These are phyloP conservation scores for Thaleichthys pacificus DNA, from an alignment of 2,797 vertebrate genomes.

Conservation along the genomic window DNA sequence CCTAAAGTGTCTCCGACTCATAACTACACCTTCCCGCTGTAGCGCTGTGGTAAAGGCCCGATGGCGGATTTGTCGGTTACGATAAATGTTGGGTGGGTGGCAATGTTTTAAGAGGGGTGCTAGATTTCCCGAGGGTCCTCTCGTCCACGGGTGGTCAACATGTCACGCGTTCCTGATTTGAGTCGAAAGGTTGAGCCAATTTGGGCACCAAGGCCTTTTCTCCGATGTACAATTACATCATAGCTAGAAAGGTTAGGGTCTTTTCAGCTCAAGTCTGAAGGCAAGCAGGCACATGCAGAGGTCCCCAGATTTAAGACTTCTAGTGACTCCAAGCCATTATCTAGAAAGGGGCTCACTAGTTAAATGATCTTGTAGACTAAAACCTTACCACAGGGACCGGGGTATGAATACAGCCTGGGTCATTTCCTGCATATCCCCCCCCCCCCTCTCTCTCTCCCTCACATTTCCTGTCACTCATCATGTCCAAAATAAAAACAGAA, in stretches of 20 bases:
- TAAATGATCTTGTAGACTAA: too few species aligned
- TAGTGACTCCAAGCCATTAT: neutral
- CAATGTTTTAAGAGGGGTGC: conserved; percentile 39
- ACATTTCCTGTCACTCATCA: too few species aligned
- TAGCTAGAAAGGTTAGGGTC: neutral
- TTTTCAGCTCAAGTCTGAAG: neutral
- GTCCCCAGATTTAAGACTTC: neutral
- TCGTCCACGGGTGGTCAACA: conserved; percentile 20
- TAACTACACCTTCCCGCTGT: neutral
- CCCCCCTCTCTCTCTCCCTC: too few species aligned
- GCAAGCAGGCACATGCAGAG: neutral
- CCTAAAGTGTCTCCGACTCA: neutral
- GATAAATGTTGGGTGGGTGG: conserved; percentile 34
- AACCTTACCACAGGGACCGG: too few species aligned
- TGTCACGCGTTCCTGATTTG: neutral
- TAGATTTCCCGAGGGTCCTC: conserved; percentile 48
- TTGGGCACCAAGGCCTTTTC: too few species aligned
- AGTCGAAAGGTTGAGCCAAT: neutral
- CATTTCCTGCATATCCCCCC: too few species aligned
- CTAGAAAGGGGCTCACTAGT: neutral
- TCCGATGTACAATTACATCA: neutral
- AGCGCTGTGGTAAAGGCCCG: neutral
- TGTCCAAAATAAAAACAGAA: too few species aligned
- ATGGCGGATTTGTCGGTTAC: conserved; percentile 19
- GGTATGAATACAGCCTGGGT: too few species aligned